Base-by-base conservation (phyloP, 2,113 vertebrate genomes). In the Ctenodactylus gundi region DNA sequence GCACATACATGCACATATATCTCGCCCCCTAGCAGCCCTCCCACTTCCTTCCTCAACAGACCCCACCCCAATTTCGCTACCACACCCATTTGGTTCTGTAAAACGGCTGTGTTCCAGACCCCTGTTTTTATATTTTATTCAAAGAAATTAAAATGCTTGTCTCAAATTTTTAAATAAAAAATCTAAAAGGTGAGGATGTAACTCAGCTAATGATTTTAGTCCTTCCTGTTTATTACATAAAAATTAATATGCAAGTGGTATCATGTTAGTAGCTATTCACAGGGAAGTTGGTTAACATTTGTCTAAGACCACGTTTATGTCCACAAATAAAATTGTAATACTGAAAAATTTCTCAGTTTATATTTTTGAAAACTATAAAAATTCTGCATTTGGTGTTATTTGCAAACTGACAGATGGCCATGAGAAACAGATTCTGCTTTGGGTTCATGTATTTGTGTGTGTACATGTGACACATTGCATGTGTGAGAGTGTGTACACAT, bases 101-200 rank as follows among this genome's bases (percentile, higher is more conserved):
- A n/a, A n/a, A n/a, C n/a, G n/a, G n/a, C n/a, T n/a, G n/a, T n/a
- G n/a, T n/a, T n/a, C n/a, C n/a, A n/a, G n/a, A n/a, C n/a, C n/a
- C n/a, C n/a, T n/a, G n/a, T 88, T 14, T 67, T 87, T 87, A 84
- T 60, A 88, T 51, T 70, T 44, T 21, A 76, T 72, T 93, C 34
- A 64, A 85, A 84, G 36, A 64, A 44, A 41, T 90, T 55, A 39
- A 77, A 36, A 13, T 55, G 15, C 29, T 34, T 49, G 41, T 29
- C 68, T 44, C 68, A 75, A 75, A 27, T 34, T 34, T 31, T 29
- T 49, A 75, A 73, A 17, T 46, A 31, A 31, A 75, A 49, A 75
- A 11, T 75, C n/a, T n/a, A n/a, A n/a, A 18, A 6, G 14, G 20
- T 51, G 29, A 18, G 14, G 29, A 75, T 75, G 15, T 34, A 46